Base-by-base conservation (phyloP, 2,113 vertebrate genomes). In the Paramormyrops kingsleyae region DNA sequence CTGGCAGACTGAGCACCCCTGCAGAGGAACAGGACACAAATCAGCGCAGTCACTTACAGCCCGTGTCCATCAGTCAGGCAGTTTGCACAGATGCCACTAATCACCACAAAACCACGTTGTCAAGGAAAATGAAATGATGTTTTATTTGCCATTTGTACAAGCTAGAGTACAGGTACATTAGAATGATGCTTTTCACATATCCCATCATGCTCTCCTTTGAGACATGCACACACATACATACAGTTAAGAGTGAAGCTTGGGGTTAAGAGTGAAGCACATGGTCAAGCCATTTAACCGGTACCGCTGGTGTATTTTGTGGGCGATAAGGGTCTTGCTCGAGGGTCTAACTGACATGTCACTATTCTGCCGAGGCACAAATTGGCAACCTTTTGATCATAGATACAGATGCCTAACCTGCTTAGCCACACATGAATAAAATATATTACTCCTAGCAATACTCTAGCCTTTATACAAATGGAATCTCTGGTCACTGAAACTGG, bases 1-100 rank as follows among this genome's bases (percentile, higher is more conserved):
- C 98, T 0, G 99, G 98, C 92, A 99, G 95, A 94, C 97, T 97
- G 89, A 99, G 97, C 92, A 98, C 97, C 93, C 98, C 99, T 99
- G 56, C 10, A 21, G 42, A 24, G 85, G 2, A 13, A 6, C 3
- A 27, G 13, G 5, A 53, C 35, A 84, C 83, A n/a, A 8, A 83
- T 83, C 44, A 84, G 83, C 44, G 0, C 8, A 10, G 44, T 80
- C 74, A 80, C 31, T 42, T 80, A 42, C 35, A 42, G 74, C 74
- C 74, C 1, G 5, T 80, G 74, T 17, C 74, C 35, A 17, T 80
- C 12, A 2, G 17, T 42, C 31, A 39, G 62, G 62, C 62, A 70
- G 62, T 24, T 70, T 70, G n/a, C 5, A 1, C 35, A 80, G 35
- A 80, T 8, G 15, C 31, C 13, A 42, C 42, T 80, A 80, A 80